phyloP scores from a whole-genome alignment of 2,797 vertebrate species.

The Tympanoctomys barrerae region DNA sequence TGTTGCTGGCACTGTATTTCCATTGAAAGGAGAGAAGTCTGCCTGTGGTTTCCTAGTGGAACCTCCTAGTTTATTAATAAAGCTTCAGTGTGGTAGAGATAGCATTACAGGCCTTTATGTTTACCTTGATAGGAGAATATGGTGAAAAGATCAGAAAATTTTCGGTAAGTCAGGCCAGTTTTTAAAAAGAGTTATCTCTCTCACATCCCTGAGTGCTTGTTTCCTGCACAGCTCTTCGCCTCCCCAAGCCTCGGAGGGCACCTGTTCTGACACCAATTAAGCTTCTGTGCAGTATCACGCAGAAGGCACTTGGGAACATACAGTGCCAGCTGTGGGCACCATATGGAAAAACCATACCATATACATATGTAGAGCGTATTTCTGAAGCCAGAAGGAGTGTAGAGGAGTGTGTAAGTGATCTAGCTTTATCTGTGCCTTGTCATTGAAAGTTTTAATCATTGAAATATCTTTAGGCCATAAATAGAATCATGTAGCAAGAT shows the following conservation, averaged over 20 bases:
- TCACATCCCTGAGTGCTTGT: background rate
- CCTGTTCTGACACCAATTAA: conserved; percentile 35
- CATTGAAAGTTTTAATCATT: conserved; percentile 71
- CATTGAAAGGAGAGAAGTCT: background rate
- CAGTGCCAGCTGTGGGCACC: conserved; percentile 59
- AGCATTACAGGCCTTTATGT: rapidly evolving
- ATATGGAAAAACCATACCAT: conserved; percentile 67
- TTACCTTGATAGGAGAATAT: background rate
- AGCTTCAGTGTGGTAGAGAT: background rate
- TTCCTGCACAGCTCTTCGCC: conserved; percentile 2
- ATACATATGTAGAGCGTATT: conserved; percentile 54
- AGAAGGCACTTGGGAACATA: conserved; percentile 47
- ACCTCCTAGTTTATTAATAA: background rate
- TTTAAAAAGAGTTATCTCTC: background rate
- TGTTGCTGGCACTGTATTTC: background rate
- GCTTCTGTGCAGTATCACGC: background rate
- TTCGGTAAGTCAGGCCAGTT: background rate
- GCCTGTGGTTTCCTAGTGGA: background rate
- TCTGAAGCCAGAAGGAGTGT: conserved; percentile 69
- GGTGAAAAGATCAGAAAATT: background rate
- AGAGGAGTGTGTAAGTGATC: conserved; percentile 29
- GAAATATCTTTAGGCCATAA: conserved; percentile 70
- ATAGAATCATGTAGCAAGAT: conserved; percentile 66
- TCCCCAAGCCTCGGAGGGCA: background rate
- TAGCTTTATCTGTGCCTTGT: conserved; percentile 59